Evolutionary conservation across 2,888 invertebrate genomes (phyloP).

Genomic region (Lysandra coridon): DNA sequence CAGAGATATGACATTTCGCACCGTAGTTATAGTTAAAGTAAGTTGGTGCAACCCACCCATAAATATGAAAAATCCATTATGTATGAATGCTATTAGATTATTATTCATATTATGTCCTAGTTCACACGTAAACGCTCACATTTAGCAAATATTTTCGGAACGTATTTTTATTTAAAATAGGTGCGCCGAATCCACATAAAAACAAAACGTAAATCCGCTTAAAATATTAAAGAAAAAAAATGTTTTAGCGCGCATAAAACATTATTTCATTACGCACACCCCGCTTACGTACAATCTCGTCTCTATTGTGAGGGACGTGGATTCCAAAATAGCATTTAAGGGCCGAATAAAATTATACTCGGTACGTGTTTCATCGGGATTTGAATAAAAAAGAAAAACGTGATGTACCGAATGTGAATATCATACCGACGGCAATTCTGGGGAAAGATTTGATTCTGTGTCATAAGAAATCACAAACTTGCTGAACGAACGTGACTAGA

Average conservation of each 20-base stretch:
- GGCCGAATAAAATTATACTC: slow-evolving; percentile 22
- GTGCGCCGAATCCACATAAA: not conserved
- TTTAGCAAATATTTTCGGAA: not conserved
- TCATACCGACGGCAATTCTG: slow-evolving; percentile 20
- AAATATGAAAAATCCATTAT: too few species aligned
- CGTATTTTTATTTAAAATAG: not conserved
- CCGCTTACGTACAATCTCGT: not conserved
- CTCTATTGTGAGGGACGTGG: slow-evolving; percentile 21
- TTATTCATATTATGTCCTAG: too few species aligned
- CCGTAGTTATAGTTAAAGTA: too few species aligned
- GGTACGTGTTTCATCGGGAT: slow-evolving; percentile 23
- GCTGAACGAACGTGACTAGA: slow-evolving; percentile 31
- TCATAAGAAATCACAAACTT: slow-evolving; percentile 39
- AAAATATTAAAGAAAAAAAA: slow-evolving; percentile 20
- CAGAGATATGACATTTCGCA: too few species aligned
- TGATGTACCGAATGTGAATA: slow-evolving; percentile 24
- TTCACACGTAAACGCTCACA: not conserved
- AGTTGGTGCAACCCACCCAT: too few species aligned
- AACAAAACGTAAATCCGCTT: slow-evolving; percentile 1
- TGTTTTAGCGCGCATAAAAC: slow-evolving; percentile 16
- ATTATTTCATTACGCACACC: slow-evolving; percentile 24
- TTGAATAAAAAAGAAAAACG: slow-evolving; percentile 25
- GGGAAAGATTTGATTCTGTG: slow-evolving; percentile 37
- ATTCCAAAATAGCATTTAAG: slow-evolving; percentile 22
- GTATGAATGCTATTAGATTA: too few species aligned